Evolutionary conservation across 2,888 invertebrate genomes (phyloP).

Genomic region (Drosophila phalerata): DNA sequence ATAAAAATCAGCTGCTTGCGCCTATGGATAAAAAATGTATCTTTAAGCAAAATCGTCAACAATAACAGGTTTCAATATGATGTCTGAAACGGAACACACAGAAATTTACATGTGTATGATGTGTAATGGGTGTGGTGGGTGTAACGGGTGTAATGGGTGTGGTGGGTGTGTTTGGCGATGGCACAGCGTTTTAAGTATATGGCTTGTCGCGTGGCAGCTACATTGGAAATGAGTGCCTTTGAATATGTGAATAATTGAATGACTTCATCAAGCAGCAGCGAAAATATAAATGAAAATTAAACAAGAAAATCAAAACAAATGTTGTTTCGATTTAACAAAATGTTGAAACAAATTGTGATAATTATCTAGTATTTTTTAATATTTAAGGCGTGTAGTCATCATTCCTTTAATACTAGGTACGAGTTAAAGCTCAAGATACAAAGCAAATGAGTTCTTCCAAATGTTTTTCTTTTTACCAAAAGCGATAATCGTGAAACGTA

Average conservation of each 20-base stretch:
- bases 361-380: constrained; percentile 24
- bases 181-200: constrained; percentile 38
- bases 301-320: constrained; percentile 8
- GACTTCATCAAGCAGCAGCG: constrained; percentile 61
- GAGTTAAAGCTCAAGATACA: constrained; percentile 67
- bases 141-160: constrained; percentile 33
- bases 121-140: constrained; percentile 42
- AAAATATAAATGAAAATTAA: constrained; percentile 54
- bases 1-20: constrained; percentile 47
- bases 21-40: constrained; percentile 60
- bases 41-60: constrained; percentile 56
- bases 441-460: constrained; percentile 73
- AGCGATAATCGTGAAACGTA: constrained; percentile 33
- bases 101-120: constrained; percentile 18
- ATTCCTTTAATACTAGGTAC: constrained; percentile 60
- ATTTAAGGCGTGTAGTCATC: constrained; percentile 27
- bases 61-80: constrained; percentile 52
- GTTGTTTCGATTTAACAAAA: constrained; percentile 1
- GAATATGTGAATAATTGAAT: constrained; percentile 45
- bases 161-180: constrained; percentile 45
- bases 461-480: constrained; percentile 38
- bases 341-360: constrained; percentile 13
- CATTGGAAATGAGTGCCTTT: constrained; percentile 45
- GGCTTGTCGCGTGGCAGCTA: constrained; percentile 55
- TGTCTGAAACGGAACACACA: constrained; percentile 23